Evolutionary conservation across 2,888 invertebrate species (phyloP).

Genomic region (Sinentomon sp.): DNA sequence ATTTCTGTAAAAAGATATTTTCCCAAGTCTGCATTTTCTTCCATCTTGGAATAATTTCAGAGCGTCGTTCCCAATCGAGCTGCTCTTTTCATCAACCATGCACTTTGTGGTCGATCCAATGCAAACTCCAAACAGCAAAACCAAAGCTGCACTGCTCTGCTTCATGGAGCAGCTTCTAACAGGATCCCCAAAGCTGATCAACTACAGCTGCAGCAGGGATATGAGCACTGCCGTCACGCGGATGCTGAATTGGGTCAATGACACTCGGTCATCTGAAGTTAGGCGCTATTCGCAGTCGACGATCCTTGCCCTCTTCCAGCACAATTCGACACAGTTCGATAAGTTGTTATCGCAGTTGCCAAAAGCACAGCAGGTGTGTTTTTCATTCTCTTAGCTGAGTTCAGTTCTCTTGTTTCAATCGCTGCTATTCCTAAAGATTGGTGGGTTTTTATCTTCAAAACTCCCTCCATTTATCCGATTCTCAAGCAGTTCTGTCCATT

Average conservation of each 20-base stretch:
- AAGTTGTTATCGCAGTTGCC: conserved; percentile 43
- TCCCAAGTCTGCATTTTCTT: no score
- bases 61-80: conserved; percentile 30
- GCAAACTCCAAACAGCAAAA: conserved; percentile 63
- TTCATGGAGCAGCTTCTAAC: neutral
- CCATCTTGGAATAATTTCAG: no score
- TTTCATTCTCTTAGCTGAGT: no score
- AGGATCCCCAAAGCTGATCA: neutral
- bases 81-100: conserved; percentile 29
- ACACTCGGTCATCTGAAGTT: conserved; percentile 28
- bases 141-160: conserved; percentile 34
- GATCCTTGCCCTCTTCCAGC: conserved; percentile 60
- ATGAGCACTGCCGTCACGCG: conserved; percentile 24
- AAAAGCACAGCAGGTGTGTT: conserved; percentile 31
- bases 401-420: no score
- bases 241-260: conserved; percentile 25
- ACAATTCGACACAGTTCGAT: conserved; percentile 69
- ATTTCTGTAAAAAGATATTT: no score
- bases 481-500: no score
- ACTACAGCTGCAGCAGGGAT: neutral
- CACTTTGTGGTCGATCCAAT: conserved; percentile 68
- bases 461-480: no score
- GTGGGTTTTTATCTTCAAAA: no score
- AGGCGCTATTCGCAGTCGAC: conserved; percentile 32
- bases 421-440: no score